Percentiles rank a stretch among this genome's conserved stretches.
phyloP scores from a whole-genome alignment of 2,888 invertebrate genomes.

The Lycia hirtaria region DNA sequence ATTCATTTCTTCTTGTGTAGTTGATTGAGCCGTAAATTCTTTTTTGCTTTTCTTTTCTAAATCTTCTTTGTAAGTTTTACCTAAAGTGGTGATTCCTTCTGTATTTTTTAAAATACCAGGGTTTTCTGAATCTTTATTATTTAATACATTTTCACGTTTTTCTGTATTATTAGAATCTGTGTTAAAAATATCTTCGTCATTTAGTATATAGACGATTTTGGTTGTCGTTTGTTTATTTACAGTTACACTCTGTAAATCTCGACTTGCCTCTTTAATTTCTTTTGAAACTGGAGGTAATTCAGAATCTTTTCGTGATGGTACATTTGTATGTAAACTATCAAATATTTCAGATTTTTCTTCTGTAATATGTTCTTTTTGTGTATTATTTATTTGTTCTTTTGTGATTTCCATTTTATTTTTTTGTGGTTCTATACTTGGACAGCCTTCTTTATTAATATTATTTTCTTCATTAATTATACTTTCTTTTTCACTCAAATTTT shows the following conservation, averaged over 20 bases:
- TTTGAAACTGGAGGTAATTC: not conserved
- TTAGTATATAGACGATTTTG: slow-evolving; percentile 73
- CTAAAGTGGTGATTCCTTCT: slow-evolving; percentile 32
- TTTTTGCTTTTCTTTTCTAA: slow-evolving; percentile 14
- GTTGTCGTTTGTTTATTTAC: slow-evolving; percentile 44
- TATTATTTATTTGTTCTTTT: slow-evolving; percentile 1
- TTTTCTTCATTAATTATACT: not conserved
- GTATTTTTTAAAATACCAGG: slow-evolving; percentile 16
- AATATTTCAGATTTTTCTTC: not conserved
- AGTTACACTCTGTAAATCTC: slow-evolving; percentile 7
- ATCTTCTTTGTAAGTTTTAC: slow-evolving; percentile 30
- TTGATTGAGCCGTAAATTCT: slow-evolving; percentile 10
- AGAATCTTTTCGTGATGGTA: not conserved
- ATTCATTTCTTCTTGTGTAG: slow-evolving; percentile 1
- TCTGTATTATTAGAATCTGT: slow-evolving; percentile 38
- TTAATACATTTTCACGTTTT: slow-evolving; percentile 1
- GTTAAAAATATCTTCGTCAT: slow-evolving; percentile 76
- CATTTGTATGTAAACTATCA: not conserved
- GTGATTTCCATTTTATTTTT: not conserved
- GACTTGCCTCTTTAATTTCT: slow-evolving; percentile 14
- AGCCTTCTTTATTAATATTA: not conserved
- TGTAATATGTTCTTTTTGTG: slow-evolving; percentile 3
- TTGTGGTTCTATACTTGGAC: not conserved
- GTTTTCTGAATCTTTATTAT: not conserved
- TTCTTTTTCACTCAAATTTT: not conserved